These are phyloP conservation scores for Trachelus tabidus DNA, from an alignment of 2,888 invertebrate species.

Conservation along the genomic window DNA sequence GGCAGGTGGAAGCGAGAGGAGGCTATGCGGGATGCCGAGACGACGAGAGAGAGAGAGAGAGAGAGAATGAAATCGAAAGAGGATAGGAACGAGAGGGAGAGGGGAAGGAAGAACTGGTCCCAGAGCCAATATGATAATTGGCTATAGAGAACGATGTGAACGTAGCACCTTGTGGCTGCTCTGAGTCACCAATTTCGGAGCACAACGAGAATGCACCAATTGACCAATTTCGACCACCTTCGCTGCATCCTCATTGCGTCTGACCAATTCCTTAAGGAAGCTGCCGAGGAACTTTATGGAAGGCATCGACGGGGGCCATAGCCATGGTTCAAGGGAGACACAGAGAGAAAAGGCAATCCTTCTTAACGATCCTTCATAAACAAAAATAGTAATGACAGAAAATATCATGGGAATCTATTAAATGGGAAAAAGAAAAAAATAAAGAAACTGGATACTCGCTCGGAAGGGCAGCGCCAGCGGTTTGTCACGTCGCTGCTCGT, in stretches of 20 bases:
- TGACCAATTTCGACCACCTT: neutral
- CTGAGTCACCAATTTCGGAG: conserved; percentile 41
- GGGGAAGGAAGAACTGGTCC: conserved; percentile 43
- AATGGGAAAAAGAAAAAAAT: too few species aligned
- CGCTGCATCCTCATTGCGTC: neutral
- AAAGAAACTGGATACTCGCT: conserved; percentile 28
- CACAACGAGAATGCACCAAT: conserved; percentile 38
- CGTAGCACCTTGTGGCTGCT: conserved; percentile 55
- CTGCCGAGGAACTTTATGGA: neutral
- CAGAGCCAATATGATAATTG: conserved; percentile 58
- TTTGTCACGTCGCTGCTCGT: conserved; percentile 47
- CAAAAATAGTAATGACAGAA: too few species aligned
- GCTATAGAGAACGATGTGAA: conserved; percentile 54
- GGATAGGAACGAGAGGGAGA: conserved; percentile 15
- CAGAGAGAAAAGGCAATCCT: neutral
- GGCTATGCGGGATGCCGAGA: conserved; percentile 17
- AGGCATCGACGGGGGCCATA: conserved; percentile 16
- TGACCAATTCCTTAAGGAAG: neutral
- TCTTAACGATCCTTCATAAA: too few species aligned
- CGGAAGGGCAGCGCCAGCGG: conserved; percentile 46
- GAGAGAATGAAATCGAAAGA: conserved; percentile 14
- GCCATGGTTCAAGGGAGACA: conserved; percentile 6
- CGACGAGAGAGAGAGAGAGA: conserved; percentile 11
- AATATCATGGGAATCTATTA: too few species aligned
- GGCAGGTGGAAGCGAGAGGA: conserved; percentile 47